A percentile compares a stretch with the other conserved stretches of the same genome.
Conservation (phyloP, 2,113 vertebrate genomes). For the Notarius lentiginosus region DNA sequence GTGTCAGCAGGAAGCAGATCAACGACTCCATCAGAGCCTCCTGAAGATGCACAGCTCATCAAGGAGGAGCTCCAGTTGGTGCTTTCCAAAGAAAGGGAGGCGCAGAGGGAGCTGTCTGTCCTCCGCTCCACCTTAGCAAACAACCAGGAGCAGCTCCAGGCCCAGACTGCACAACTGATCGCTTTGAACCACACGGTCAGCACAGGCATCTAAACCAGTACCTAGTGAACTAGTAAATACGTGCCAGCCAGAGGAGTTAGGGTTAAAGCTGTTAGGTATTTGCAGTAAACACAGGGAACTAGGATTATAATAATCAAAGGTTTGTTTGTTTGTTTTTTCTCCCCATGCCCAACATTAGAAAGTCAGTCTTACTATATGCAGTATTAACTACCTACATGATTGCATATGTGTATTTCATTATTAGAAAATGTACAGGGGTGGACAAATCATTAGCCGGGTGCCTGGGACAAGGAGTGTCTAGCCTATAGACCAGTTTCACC, state of each 20-base stretch:
- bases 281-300: no score
- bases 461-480: not conserved
- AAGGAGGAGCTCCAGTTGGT: slow-evolving; percentile 83
- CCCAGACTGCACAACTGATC: slow-evolving; percentile 77
- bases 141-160: slow-evolving; percentile 74
- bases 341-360: not conserved
- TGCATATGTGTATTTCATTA: not conserved
- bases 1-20: slow-evolving; percentile 58
- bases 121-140: slow-evolving; percentile 71
- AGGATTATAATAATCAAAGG: not conserved
- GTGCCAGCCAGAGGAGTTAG: not conserved
- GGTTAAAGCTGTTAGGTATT: not conserved
- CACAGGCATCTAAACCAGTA: not conserved
- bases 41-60: slow-evolving; percentile 57
- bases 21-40: not conserved
- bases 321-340: not conserved
- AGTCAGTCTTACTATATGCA: not conserved
- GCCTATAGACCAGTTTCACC: not conserved
- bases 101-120: slow-evolving; percentile 77
- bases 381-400: not conserved
- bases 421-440: not conserved
- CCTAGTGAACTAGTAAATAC: not conserved
- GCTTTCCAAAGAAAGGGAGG: slow-evolving; percentile 80
- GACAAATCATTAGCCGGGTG: not conserved
- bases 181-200: slow-evolving; percentile 76